phyloP scores from a whole-genome alignment of 2,113 vertebrate genomes.

The Athene cunicularia region DNA sequence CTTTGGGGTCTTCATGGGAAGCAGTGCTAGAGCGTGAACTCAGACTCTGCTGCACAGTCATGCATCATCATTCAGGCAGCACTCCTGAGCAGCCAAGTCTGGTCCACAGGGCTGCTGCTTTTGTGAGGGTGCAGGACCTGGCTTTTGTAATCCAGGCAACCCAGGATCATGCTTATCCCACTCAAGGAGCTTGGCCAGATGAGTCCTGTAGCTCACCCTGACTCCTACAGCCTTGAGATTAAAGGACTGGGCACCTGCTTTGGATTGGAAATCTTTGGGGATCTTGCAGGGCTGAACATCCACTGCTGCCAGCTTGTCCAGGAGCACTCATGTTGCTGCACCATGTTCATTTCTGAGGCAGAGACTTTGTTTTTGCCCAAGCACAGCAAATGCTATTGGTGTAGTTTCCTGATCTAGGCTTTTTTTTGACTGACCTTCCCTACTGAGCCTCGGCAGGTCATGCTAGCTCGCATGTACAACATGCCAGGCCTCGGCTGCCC shows the following conservation, averaged over 20 bases:
- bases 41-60: accelerated
- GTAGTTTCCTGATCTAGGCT: neutral
- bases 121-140: neutral
- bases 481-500: neutral
- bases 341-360: neutral
- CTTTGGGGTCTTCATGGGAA: neutral
- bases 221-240: neutral
- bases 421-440: neutral
- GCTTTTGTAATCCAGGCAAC: neutral
- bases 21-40: accelerated
- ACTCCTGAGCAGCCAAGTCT: accelerated
- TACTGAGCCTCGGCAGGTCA: neutral
- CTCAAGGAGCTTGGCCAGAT: neutral
- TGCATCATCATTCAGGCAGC: neutral
- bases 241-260: neutral
- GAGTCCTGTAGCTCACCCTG: neutral
- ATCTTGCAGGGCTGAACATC: neutral
- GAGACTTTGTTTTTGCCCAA: neutral
- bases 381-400: accelerated
- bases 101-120: neutral
- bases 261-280: neutral
- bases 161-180: neutral
- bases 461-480: neutral
- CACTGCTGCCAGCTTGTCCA: neutral
- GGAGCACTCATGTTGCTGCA: neutral